These are phyloP conservation scores for Nymphicus hollandicus DNA, from an alignment of 2,113 vertebrate genomes.

Conservation along the genomic window DNA sequence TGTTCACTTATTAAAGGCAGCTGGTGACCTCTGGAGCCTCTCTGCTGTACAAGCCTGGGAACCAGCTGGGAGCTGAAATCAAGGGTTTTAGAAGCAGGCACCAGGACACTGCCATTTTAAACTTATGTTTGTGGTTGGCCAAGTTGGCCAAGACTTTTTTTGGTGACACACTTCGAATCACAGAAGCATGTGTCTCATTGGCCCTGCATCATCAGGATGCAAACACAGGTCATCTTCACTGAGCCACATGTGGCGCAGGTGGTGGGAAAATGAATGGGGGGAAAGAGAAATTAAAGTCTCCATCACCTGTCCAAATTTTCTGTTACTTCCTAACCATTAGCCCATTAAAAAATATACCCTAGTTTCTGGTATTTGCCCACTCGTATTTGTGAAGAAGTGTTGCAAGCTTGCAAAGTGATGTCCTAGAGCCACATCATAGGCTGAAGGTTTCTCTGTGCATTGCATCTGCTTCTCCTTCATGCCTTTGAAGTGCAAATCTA, in stretches of 20 bases:
- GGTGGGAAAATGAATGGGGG: background rate
- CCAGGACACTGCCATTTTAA: background rate
- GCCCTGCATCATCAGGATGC: background rate
- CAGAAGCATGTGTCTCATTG: rapidly evolving
- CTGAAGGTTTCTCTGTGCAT: background rate
- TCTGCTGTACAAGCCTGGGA: background rate
- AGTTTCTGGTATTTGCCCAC: background rate
- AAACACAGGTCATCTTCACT: background rate
- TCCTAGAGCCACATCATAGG: background rate
- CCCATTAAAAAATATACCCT: too few species aligned
- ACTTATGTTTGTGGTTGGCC: background rate
- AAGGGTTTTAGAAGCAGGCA: background rate
- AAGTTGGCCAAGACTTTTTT: background rate
- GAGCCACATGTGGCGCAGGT: background rate
- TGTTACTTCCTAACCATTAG: background rate
- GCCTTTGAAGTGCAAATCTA: background rate
- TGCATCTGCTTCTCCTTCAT: background rate
- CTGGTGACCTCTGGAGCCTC: background rate
- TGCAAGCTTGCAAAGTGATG: background rate
- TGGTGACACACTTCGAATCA: background rate
- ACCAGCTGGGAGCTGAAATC: background rate
- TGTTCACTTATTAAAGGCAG: background rate
- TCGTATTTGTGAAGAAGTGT: background rate
- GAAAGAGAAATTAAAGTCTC: background rate
- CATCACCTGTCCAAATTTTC: background rate